These are phyloP conservation scores for Augochlorella aurata DNA, from an alignment of 2,888 invertebrate species.

Conservation along the genomic window DNA sequence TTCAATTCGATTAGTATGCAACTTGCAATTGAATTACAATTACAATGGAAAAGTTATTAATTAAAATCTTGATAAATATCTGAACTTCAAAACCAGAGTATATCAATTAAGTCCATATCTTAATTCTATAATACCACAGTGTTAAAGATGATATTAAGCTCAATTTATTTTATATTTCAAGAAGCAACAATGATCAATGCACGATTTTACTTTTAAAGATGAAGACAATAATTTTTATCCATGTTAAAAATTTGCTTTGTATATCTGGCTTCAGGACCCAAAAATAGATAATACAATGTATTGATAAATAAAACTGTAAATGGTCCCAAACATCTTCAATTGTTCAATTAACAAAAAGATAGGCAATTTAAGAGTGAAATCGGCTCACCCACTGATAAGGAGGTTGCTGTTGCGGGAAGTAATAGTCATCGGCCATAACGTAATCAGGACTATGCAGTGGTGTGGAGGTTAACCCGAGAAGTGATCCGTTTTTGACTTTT, in stretches of 20 bases:
- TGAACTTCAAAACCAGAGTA: background rate
- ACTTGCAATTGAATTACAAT: background rate
- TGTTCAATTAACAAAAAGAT: background rate
- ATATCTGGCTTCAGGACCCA: background rate
- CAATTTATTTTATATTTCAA: no score
- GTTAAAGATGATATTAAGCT: background rate
- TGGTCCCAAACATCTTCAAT: background rate
- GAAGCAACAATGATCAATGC: no score
- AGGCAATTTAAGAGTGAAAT: background rate
- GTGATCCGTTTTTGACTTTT: constrained; percentile 65
- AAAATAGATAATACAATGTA: background rate
- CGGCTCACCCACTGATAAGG: constrained; percentile 77
- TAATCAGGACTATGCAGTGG: constrained; percentile 72
- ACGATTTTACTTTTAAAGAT: no score
- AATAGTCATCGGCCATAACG: constrained; percentile 73
- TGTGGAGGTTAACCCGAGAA: constrained; percentile 67
- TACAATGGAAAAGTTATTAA: background rate
- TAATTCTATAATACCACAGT: background rate
- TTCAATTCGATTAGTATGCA: no score
- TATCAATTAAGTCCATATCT: background rate
- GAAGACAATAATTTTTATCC: no score
- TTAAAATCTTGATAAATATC: background rate
- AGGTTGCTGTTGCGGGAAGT: constrained; percentile 68
- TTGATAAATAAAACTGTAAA: background rate
- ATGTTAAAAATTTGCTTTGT: background rate